phyloP scores from a whole-genome alignment of 2,888 invertebrate species.

The Chrysolina haemoptera region DNA sequence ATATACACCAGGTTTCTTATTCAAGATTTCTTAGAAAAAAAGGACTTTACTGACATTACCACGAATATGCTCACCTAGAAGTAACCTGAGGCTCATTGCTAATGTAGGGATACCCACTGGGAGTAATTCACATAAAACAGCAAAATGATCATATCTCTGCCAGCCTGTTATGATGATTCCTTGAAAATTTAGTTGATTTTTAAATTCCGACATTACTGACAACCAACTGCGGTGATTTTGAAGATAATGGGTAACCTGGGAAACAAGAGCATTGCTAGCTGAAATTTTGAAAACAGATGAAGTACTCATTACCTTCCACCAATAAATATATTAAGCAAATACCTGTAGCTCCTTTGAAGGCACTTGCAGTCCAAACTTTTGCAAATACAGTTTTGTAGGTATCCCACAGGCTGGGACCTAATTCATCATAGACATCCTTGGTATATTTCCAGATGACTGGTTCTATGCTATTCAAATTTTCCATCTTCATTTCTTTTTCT shows the following conservation, averaged over 20 bases:
- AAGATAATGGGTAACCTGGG: slow-evolving; percentile 76
- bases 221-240: slow-evolving; percentile 84
- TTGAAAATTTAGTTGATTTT: slow-evolving; percentile 71
- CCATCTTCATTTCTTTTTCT: slow-evolving; percentile 69
- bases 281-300: slow-evolving; percentile 38
- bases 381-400: slow-evolving; percentile 76
- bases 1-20: too few species aligned
- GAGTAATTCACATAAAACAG: slow-evolving; percentile 78
- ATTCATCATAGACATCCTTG: slow-evolving; percentile 66
- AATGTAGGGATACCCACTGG: slow-evolving; percentile 79
- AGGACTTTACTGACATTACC: neutral
- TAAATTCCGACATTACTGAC: slow-evolving; percentile 72
- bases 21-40: too few species aligned
- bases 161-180: slow-evolving; percentile 81
- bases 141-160: slow-evolving; percentile 81
- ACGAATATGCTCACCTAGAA: slow-evolving; percentile 46
- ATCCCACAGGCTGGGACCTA: slow-evolving; percentile 70
- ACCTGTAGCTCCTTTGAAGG: slow-evolving; percentile 86
- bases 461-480: slow-evolving; percentile 70
- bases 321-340: slow-evolving; percentile 10
- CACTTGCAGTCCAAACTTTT: slow-evolving; percentile 85
- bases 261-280: slow-evolving; percentile 69
- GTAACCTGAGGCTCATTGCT: slow-evolving; percentile 74
- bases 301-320: neutral
- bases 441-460: slow-evolving; percentile 83